These are phyloP conservation scores for Astreopora myriophthalma DNA, from an alignment of 64 coral and sea anemone species.

Conservation along the genomic window DNA sequence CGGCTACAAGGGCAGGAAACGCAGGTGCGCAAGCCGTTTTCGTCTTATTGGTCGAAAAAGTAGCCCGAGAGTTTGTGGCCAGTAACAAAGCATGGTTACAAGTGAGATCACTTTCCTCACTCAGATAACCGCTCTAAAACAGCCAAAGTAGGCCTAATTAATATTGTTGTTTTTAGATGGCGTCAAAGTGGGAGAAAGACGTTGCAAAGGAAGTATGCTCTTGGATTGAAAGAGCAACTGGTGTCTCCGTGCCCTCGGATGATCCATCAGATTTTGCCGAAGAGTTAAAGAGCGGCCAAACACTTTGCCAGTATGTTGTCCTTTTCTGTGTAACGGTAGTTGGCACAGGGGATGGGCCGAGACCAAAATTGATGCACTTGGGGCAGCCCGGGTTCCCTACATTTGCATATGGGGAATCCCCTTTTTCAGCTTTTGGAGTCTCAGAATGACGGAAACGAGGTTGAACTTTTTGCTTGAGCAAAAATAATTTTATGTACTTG, in stretches of 20 bases:
- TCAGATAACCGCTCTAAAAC: no score
- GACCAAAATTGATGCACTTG: no score
- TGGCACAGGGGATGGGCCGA: background rate
- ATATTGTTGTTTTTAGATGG: background rate
- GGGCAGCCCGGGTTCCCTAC: background rate
- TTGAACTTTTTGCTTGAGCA: background rate
- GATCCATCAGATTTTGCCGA: conserved; percentile 1
- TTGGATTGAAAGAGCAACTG: conserved; percentile 45
- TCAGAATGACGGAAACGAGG: background rate
- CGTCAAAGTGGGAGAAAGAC: conserved; percentile 38
- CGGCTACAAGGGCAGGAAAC: no score
- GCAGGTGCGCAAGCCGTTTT: no score
- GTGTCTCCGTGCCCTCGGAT: background rate
- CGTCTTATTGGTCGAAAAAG: no score
- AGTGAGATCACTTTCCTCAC: no score
- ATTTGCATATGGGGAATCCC: background rate
- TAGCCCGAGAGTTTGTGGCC: no score
- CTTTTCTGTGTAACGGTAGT: background rate
- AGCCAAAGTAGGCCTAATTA: no score
- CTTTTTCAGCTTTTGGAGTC: background rate
- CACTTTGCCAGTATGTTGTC: conserved; percentile 44
- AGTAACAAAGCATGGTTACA: no score
- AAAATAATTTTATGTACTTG: background rate
- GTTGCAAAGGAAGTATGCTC: background rate
- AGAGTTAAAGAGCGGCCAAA: conserved; percentile 46